Evolutionary conservation across 2,797 vertebrate genomes (phyloP).

Genomic region (Enteromius afrohamiltoni): DNA sequence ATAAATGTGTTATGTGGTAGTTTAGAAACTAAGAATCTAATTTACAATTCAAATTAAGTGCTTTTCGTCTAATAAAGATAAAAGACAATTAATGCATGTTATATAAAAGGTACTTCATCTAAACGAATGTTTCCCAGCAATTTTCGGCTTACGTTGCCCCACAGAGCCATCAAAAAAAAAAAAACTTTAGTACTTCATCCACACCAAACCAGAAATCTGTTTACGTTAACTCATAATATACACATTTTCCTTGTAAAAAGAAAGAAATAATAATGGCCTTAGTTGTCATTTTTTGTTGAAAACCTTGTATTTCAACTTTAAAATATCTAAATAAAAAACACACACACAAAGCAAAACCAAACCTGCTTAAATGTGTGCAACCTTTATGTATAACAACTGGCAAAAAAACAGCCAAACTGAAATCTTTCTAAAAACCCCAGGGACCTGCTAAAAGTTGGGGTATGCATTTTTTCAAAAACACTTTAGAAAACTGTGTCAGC

Average conservation of each 20-base stretch:
- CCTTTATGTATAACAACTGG: neutral
- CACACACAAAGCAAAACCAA: neutral
- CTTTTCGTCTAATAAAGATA: neutral
- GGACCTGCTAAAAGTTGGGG: neutral
- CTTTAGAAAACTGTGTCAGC: too few relatives aligned
- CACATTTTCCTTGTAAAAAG: neutral
- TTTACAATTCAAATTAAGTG: slow-evolving; percentile 1
- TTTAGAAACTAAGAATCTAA: neutral
- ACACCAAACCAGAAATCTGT: neutral
- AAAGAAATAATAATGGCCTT: neutral
- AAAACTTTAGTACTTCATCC: neutral
- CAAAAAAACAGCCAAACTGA: neutral
- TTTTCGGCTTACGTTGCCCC: neutral
- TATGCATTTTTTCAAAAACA: too few relatives aligned
- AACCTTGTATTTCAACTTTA: neutral
- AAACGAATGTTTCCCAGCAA: neutral
- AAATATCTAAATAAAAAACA: neutral
- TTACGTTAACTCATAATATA: neutral
- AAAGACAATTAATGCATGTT: neutral
- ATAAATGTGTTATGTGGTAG: neutral
- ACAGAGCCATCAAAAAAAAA: neutral
- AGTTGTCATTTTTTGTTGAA: neutral
- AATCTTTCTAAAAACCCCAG: neutral
- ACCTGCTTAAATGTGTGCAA: neutral
- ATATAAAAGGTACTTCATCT: slow-evolving; percentile 12